Percentiles rank a stretch among this genome's conserved stretches.
Conservation (phyloP, 2,888 invertebrate species). For the Apodemia mormo region DNA sequence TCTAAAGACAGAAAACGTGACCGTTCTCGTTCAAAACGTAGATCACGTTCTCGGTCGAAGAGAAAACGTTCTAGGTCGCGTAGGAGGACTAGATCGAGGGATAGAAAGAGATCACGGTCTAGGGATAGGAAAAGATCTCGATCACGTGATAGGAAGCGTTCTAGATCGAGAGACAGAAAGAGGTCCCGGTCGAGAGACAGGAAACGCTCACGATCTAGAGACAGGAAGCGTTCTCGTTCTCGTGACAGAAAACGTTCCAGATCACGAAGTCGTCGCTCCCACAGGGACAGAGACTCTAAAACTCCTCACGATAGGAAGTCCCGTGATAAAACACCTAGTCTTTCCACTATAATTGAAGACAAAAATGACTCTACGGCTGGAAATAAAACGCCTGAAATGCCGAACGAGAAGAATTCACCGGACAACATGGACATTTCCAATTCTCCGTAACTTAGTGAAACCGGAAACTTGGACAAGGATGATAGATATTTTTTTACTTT, state of each 20-base stretch:
- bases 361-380: slow-evolving; percentile 49
- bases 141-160: slow-evolving; percentile 82
- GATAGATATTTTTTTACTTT: slow-evolving; percentile 16
- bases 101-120: slow-evolving; percentile 69
- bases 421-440: slow-evolving; percentile 92
- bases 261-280: slow-evolving; percentile 62
- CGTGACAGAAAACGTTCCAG: slow-evolving; percentile 71
- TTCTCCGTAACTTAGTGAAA: slow-evolving; percentile 80
- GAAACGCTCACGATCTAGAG: slow-evolving; percentile 73
- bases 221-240: slow-evolving; percentile 68
- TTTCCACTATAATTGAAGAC: slow-evolving; percentile 55
- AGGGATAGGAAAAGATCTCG: slow-evolving; percentile 81
- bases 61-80: slow-evolving; percentile 76
- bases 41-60: slow-evolving; percentile 80
- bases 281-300: slow-evolving; percentile 66
- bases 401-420: slow-evolving; percentile 82
- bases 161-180: slow-evolving; percentile 76
- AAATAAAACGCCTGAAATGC: slow-evolving; percentile 55
- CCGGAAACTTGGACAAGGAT: slow-evolving; percentile 14
- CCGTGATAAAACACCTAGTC: slow-evolving; percentile 61
- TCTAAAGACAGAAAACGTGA: slow-evolving; percentile 72
- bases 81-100: slow-evolving; percentile 61
- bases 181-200: slow-evolving; percentile 71
- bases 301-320: slow-evolving; percentile 64
- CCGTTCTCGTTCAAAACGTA: slow-evolving; percentile 82